phyloP scores from a whole-genome alignment of 2,888 invertebrate species.

The Hoplodrina ambigua region DNA sequence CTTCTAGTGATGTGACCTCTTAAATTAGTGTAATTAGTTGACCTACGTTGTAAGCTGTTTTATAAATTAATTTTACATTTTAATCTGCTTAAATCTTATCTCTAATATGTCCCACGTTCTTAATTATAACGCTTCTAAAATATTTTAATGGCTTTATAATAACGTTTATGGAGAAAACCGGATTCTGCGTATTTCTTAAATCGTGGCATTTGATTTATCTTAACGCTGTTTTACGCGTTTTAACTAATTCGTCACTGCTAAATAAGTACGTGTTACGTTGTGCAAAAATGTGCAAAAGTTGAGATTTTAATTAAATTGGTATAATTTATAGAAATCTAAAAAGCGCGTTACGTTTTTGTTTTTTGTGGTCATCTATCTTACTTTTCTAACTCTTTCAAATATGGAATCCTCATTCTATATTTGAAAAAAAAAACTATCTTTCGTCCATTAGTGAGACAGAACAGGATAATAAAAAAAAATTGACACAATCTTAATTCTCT shows the following conservation, averaged over 20 bases:
- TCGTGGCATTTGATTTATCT: constrained; percentile 48
- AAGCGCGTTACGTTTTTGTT: not conserved
- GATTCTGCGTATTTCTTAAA: constrained; percentile 34
- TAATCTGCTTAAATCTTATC: constrained; percentile 23
- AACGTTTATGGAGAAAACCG: constrained; percentile 48
- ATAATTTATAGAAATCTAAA: constrained; percentile 15
- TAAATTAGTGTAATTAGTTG: constrained; percentile 22
- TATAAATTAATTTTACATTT: constrained; percentile 12
- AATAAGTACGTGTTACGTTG: constrained; percentile 37
- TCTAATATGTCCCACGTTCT: constrained; percentile 43
- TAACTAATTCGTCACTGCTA: constrained; percentile 43
- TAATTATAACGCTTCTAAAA: constrained; percentile 50
- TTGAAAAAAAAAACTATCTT: no score
- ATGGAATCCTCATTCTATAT: no score
- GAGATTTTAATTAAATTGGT: constrained; percentile 14
- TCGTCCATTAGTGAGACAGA: no score
- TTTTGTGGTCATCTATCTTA: not conserved
- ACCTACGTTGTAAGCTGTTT: constrained; percentile 4
- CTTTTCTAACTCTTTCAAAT: not conserved
- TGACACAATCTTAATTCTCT: not conserved
- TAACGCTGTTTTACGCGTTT: constrained; percentile 28
- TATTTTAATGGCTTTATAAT: constrained; percentile 58
- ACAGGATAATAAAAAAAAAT: no score
- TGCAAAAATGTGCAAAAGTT: constrained; percentile 34
- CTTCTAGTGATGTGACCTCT: not conserved